Percentiles rank a stretch among this genome's conserved stretches.
Evolutionary conservation across 2,113 vertebrate genomes (phyloP).

Genomic region (Gorsachius goisagi): DNA sequence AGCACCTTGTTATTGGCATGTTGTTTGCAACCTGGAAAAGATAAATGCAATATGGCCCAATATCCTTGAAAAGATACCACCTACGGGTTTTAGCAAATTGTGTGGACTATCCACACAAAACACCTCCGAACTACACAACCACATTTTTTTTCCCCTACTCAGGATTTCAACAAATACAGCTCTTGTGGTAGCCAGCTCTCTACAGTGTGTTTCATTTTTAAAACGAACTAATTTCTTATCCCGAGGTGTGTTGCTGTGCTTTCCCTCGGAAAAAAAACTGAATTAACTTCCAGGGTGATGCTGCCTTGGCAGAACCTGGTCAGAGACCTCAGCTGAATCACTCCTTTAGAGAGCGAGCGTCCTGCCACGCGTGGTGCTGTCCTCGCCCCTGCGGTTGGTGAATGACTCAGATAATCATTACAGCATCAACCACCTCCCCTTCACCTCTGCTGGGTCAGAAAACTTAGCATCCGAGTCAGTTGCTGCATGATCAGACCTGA

Average conservation of each 20-base stretch:
- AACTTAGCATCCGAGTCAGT: background rate
- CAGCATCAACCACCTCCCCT: background rate
- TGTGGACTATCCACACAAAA: background rate
- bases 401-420: background rate
- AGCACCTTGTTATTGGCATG: background rate
- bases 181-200: background rate
- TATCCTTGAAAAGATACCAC: background rate
- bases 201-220: background rate
- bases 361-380: background rate
- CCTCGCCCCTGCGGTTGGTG: background rate
- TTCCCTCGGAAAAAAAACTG: background rate
- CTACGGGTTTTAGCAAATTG: background rate
- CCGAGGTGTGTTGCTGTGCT: background rate
- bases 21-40: background rate
- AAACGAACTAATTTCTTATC: background rate
- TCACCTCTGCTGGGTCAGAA: background rate
- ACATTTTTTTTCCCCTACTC: background rate
- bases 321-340: background rate
- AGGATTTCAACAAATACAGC: background rate
- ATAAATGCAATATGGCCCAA: background rate
- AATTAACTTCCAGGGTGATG: background rate
- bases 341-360: background rate
- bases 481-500: background rate
- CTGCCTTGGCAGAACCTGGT: background rate
- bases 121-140: background rate